These are phyloP conservation scores for Aegotheles bennettii DNA, from an alignment of 2,113 vertebrate species.

Conservation along the genomic window DNA sequence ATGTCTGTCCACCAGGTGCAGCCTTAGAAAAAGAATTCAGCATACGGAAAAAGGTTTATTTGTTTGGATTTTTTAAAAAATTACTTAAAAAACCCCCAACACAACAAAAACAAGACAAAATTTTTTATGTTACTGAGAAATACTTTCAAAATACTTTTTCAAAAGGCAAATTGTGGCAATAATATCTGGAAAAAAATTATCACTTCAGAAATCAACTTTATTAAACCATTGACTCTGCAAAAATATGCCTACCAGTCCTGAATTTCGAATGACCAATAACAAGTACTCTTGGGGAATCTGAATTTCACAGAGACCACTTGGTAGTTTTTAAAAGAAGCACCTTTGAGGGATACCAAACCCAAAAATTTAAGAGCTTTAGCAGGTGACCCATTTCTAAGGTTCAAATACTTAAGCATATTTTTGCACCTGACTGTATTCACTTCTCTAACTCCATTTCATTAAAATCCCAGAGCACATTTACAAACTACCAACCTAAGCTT, in stretches of 20 bases:
- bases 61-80: background rate
- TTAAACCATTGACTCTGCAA: background rate
- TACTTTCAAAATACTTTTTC: background rate
- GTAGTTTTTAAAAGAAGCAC: background rate
- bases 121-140: background rate
- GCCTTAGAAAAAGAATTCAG: constrained; percentile 73
- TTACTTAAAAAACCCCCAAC: background rate
- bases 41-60: background rate
- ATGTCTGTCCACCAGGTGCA: constrained; percentile 77
- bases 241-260: background rate
- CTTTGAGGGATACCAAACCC: background rate
- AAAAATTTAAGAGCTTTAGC: background rate
- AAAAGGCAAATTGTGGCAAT: background rate
- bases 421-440: background rate
- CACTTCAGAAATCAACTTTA: background rate
- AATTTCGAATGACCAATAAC: background rate
- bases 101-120: background rate
- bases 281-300: background rate
- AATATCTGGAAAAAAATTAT: background rate
- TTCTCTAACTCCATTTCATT: background rate
- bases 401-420: background rate
- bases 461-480: background rate
- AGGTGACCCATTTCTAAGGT: background rate
- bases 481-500: background rate
- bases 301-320: background rate